Conservation (phyloP, 2,888 invertebrate species). For the Conistra vaccinii region DNA sequence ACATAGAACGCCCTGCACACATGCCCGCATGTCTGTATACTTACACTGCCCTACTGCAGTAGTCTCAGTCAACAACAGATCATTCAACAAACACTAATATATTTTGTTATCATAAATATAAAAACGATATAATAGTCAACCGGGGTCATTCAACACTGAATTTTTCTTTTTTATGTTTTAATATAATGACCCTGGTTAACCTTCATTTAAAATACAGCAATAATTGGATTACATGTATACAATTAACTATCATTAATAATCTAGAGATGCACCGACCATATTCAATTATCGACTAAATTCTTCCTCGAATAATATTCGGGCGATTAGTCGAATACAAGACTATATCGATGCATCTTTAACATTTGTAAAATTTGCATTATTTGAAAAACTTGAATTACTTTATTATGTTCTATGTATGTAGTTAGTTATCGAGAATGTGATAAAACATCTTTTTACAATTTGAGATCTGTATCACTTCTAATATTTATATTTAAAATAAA, state of each 20-base stretch:
- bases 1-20: conserved; percentile 16
- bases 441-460: conserved; percentile 14
- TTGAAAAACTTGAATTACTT: conserved; percentile 5
- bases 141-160: neutral
- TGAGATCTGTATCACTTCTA: conserved; percentile 39
- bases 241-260: conserved; percentile 13
- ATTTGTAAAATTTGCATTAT: conserved; percentile 31
- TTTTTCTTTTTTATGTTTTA: too few relatives aligned
- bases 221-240: conserved; percentile 3
- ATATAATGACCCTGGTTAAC: neutral
- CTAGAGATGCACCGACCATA: neutral
- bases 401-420: conserved; percentile 19
- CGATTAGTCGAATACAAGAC: neutral
- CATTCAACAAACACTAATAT: conserved; percentile 3
- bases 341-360: conserved; percentile 10
- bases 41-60: neutral
- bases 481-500: conserved; percentile 35
- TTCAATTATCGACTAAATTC: conserved; percentile 4
- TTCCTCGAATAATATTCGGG: neutral
- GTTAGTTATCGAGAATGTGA: neutral
- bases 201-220: conserved; percentile 8
- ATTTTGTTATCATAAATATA: conserved; percentile 11
- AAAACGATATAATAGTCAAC: neutral
- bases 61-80: conserved; percentile 24
- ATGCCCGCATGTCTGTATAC: neutral